Evolutionary conservation across 2,888 invertebrate species (phyloP).

Genomic region (Stenotaenia linearis): DNA sequence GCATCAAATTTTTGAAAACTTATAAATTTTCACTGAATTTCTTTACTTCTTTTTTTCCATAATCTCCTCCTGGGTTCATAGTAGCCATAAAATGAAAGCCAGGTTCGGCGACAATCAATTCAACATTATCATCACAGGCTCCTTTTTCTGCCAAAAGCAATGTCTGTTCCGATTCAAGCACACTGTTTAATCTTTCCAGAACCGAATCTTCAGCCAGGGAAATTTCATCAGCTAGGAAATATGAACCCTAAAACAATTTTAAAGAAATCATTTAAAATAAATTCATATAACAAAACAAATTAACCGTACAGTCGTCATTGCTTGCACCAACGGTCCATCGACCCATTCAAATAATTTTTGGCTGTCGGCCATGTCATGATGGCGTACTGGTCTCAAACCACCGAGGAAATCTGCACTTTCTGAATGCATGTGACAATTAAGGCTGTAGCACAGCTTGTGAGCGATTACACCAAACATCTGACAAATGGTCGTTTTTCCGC

Average conservation of each 20-base stretch:
- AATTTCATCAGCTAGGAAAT: slow-evolving; percentile 96
- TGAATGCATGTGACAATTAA: slow-evolving; percentile 98
- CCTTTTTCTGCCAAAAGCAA: slow-evolving; percentile 88
- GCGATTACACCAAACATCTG: slow-evolving; percentile 73
- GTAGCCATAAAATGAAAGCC: slow-evolving; percentile 90
- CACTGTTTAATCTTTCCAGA: slow-evolving; percentile 90
- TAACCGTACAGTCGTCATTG: slow-evolving; percentile 86
- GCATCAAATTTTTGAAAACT: too few species aligned
- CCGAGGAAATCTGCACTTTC: slow-evolving; percentile 98
- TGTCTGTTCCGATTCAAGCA: slow-evolving; percentile 86
- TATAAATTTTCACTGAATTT: neutral
- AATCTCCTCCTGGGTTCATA: slow-evolving; percentile 99
- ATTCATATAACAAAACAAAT: too few species aligned
- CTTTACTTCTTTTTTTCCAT: slow-evolving; percentile 87
- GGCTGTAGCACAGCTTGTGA: slow-evolving; percentile 60
- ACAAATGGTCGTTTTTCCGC: slow-evolving; percentile 94
- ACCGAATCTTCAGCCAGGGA: slow-evolving; percentile 98
- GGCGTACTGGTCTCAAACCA: slow-evolving; percentile 80
- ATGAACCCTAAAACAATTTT: slow-evolving; percentile 41
- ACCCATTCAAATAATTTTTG: slow-evolving; percentile 84
- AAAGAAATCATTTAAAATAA: too few species aligned
- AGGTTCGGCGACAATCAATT: slow-evolving; percentile 60
- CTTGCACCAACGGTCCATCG: slow-evolving; percentile 86
- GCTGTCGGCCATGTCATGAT: slow-evolving; percentile 39
- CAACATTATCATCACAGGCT: slow-evolving; percentile 39